Conservation (phyloP, 2,888 invertebrate species). For the Endotricha flammealis region DNA sequence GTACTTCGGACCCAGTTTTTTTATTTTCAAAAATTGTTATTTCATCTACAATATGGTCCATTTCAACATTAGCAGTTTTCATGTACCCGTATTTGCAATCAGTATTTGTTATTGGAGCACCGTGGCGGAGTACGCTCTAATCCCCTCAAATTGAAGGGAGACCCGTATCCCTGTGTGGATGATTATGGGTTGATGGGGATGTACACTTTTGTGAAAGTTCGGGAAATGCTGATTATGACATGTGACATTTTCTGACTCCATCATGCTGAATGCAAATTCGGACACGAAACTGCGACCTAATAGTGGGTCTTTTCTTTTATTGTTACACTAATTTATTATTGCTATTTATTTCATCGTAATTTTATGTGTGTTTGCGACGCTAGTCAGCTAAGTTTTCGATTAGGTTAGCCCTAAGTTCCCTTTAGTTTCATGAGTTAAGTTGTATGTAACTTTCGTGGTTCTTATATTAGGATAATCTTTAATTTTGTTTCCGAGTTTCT, state of each 20-base stretch:
- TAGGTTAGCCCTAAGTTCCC: constrained; percentile 55
- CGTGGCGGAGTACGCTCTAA: no score
- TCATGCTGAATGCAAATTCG: no score
- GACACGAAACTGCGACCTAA: no score
- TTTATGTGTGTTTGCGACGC: constrained; percentile 54
- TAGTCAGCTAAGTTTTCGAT: constrained; percentile 68
- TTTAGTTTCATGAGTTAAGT: constrained; percentile 42
- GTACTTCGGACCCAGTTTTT: constrained; percentile 51
- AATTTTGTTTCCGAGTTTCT: constrained; percentile 44
- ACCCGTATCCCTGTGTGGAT: no score
- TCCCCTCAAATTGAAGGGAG: no score
- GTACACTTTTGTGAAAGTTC: no score
- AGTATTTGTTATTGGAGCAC: no score
- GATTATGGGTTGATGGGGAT: no score
- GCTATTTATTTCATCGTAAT: constrained; percentile 47
- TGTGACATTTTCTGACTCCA: not conserved
- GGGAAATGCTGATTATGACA: no score
- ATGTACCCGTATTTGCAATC: no score
- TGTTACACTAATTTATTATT: constrained; percentile 50
- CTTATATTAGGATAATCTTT: constrained; percentile 44
- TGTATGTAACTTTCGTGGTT: constrained; percentile 37
- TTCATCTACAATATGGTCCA: constrained; percentile 8
- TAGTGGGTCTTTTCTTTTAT: constrained; percentile 21
- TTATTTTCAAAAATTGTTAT: constrained; percentile 25
- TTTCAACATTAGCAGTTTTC: constrained; percentile 5